Conservation (phyloP, 2,113 vertebrate genomes). For the Cygnus atratus region DNA sequence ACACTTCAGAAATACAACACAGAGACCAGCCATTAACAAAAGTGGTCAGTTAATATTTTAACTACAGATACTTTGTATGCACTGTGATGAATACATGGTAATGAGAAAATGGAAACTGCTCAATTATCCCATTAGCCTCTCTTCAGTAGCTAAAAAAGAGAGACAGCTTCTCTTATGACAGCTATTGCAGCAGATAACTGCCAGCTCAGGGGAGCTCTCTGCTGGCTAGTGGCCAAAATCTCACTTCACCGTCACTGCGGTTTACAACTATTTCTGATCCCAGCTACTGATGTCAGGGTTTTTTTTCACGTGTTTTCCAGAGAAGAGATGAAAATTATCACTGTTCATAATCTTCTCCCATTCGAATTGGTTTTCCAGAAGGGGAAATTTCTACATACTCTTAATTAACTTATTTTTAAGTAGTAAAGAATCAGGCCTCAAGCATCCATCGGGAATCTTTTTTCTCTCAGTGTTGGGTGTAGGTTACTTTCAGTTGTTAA, state of each 20-base stretch:
- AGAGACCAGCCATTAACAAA: background rate
- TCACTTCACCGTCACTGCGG: rapidly evolving
- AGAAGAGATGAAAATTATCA: background rate
- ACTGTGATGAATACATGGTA: background rate
- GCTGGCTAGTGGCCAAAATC: background rate
- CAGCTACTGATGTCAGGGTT: rapidly evolving
- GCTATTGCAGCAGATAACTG: background rate
- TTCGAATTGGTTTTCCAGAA: background rate
- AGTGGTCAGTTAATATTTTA: background rate
- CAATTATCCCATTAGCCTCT: constrained; percentile 7
- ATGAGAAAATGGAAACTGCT: background rate
- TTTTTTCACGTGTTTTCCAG: background rate
- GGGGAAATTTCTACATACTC: background rate
- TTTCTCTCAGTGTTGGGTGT: background rate
- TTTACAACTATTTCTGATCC: background rate
- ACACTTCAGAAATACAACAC: background rate
- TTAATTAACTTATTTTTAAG: background rate
- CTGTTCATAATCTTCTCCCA: background rate
- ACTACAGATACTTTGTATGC: background rate
- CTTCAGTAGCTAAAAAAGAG: background rate
- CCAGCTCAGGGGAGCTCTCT: background rate
- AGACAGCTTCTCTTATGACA: background rate
- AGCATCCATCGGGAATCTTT: background rate
- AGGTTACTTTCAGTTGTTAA: background rate
- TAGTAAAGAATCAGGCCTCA: background rate